Percentiles rank a stretch among this genome's conserved stretches.
Conservation (phyloP, 2,797 vertebrate species). For the Loriculus beryllinus region DNA sequence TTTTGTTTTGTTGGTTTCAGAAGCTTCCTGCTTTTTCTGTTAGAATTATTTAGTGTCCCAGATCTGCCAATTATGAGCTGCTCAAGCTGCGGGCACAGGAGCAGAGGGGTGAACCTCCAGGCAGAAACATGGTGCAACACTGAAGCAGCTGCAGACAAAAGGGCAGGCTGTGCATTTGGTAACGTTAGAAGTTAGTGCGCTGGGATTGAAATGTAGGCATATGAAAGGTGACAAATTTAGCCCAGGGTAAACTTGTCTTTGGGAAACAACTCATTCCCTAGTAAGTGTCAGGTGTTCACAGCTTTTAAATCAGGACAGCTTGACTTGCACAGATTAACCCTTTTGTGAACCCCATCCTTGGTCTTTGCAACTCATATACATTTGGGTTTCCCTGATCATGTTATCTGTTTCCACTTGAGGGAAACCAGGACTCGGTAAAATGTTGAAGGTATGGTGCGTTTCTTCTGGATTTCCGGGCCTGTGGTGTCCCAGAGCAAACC, state of each 20-base stretch:
- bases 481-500: neutral
- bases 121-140: conserved; percentile 28
- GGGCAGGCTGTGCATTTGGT: conserved; percentile 22
- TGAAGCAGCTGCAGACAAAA: conserved; percentile 42
- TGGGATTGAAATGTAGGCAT: neutral
- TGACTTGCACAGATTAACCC: neutral
- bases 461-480: neutral
- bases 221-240: conserved; percentile 48
- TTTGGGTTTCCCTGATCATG: neutral
- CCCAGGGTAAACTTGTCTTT: conserved; percentile 22
- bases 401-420: neutral
- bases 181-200: neutral
- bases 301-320: neutral
- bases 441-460: neutral
- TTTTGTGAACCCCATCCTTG: neutral
- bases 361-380: neutral
- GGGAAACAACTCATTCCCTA: neutral
- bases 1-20: conserved; percentile 24
- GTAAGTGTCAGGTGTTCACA: neutral
- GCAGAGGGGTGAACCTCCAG: conserved; percentile 13
- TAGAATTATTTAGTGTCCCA: conserved; percentile 47
- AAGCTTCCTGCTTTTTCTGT: neutral
- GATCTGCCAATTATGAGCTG: conserved; percentile 51
- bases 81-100: neutral
- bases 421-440: neutral